Evolutionary conservation across 2,113 vertebrate genomes (phyloP).

Genomic region (Caracal caracal): DNA sequence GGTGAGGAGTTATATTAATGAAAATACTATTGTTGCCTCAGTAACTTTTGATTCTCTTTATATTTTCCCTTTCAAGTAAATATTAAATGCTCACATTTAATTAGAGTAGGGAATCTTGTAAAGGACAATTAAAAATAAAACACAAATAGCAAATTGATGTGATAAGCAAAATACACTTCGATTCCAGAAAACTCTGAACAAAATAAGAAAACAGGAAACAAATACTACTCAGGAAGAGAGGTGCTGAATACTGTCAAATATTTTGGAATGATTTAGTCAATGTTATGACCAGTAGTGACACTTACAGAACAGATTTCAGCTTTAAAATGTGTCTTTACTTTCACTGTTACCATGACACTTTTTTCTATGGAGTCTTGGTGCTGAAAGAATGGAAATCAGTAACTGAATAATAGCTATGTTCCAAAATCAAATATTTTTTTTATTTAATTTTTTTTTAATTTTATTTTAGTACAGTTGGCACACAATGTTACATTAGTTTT

Average conservation of each 20-base stretch:
- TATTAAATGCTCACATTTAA: neutral
- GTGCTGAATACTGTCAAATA: conserved; percentile 5
- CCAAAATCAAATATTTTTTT: neutral
- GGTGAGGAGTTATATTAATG: conserved; percentile 11
- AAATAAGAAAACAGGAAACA: neutral
- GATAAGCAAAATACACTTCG: neutral
- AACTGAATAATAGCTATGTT: neutral
- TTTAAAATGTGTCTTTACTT: conserved; percentile 24
- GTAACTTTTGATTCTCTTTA: neutral
- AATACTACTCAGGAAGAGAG: neutral
- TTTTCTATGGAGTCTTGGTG: neutral
- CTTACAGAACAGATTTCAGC: neutral
- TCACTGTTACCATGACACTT: conserved; percentile 16
- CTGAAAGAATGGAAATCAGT: neutral
- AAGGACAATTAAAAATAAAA: neutral
- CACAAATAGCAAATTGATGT: neutral
- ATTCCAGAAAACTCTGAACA: neutral
- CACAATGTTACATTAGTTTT: neutral
- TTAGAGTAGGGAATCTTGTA: neutral
- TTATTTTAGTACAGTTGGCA: neutral
- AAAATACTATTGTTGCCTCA: neutral
- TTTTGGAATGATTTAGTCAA: conserved; percentile 10
- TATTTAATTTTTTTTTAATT: neutral
- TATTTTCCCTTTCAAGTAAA: conserved; percentile 24
- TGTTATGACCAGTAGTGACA: neutral